A percentile compares a stretch with the other conserved stretches of the same genome.
These are phyloP conservation scores for Acromyrmex charruanus DNA, from an alignment of 1,140 invertebrate genomes.

Conservation along the genomic window DNA sequence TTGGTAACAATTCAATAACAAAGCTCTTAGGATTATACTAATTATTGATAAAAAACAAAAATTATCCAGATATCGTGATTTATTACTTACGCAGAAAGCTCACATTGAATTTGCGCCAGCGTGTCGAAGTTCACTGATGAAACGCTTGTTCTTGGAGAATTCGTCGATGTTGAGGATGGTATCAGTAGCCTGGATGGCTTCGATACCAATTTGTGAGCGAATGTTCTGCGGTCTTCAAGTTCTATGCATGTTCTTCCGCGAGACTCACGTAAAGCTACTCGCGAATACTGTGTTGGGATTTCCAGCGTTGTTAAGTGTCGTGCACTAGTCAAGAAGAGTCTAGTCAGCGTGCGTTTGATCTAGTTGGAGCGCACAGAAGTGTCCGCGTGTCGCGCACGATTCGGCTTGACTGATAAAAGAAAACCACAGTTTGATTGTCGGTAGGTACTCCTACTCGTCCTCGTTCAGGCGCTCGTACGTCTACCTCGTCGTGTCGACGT, in stretches of 20 bases:
- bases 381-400: constrained; percentile 79
- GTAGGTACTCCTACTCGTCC: constrained; percentile 40
- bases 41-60: constrained; percentile 15
- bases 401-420: constrained; percentile 84
- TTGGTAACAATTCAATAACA: background rate
- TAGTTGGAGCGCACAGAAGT: constrained; percentile 9
- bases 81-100: constrained; percentile 82
- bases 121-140: constrained; percentile 78
- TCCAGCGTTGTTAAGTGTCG: constrained; percentile 44
- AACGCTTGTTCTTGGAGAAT: constrained; percentile 40
- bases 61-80: background rate
- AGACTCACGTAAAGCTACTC: background rate
- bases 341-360: background rate
- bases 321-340: background rate
- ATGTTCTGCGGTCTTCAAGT: background rate
- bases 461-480: constrained; percentile 39
- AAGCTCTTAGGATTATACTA: constrained; percentile 4
- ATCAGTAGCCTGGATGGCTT: too few species aligned
- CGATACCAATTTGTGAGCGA: background rate
- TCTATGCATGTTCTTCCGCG: background rate
- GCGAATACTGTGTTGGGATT: background rate
- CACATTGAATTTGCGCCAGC: constrained; percentile 84
- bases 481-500: constrained; percentile 36
- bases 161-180: constrained; percentile 16
- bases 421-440: constrained; percentile 63